phyloP scores from a whole-genome alignment of 2,888 invertebrate genomes.

The Epirrhoe tristata region DNA sequence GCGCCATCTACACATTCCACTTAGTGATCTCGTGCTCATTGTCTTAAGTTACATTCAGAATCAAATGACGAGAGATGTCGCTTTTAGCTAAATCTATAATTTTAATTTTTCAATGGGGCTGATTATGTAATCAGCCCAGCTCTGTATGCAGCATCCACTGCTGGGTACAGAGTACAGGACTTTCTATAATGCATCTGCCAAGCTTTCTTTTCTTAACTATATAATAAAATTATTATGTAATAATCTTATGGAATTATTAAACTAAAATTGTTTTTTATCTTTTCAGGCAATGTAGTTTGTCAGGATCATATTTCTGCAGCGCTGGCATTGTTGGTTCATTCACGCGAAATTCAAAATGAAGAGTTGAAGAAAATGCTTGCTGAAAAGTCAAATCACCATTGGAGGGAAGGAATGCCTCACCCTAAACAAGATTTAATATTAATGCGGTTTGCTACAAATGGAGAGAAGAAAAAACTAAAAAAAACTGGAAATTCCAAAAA shows the following conservation, averaged over 20 bases:
- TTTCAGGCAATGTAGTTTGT: conserved; percentile 88
- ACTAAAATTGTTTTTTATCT: conserved; percentile 14
- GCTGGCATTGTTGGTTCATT: conserved; percentile 85
- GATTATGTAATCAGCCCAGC: too few relatives aligned
- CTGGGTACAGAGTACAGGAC: too few relatives aligned
- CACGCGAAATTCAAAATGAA: conserved; percentile 76
- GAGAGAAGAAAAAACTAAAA: conserved; percentile 89
- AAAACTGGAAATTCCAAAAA: conserved; percentile 51
- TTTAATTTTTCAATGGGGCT: too few relatives aligned
- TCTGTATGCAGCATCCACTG: too few relatives aligned
- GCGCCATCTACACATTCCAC: too few relatives aligned
- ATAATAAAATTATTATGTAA: too few relatives aligned
- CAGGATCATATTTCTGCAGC: conserved; percentile 86
- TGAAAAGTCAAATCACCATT: conserved; percentile 88
- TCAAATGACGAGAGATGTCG: too few relatives aligned
- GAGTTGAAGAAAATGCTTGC: conserved; percentile 69
- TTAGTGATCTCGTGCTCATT: too few relatives aligned
- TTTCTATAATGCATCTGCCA: too few relatives aligned
- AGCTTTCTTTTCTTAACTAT: too few relatives aligned
- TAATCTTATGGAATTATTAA: background rate
- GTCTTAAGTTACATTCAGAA: too few relatives aligned
- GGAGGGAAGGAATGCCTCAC: conserved; percentile 90
- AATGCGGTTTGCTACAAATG: conserved; percentile 90
- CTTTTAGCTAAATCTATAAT: too few relatives aligned
- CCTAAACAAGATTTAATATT: conserved; percentile 88